Conservation (phyloP, 2,888 invertebrate species). For the Chironomus tentans region DNA sequence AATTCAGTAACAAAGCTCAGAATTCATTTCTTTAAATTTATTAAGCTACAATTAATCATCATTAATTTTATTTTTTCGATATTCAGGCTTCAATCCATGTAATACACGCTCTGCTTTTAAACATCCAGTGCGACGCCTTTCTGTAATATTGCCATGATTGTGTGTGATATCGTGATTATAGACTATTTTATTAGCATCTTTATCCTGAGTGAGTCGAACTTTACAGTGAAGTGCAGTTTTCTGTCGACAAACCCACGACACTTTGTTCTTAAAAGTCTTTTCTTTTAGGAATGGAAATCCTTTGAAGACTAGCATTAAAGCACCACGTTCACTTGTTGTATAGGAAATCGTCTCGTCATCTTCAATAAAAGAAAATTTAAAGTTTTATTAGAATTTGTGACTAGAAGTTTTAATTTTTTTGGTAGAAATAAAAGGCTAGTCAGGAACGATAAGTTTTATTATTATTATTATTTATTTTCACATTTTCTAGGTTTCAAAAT, state of each 20-base stretch:
- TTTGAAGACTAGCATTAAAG: conserved; percentile 1
- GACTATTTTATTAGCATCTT: background rate
- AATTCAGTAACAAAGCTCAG: too few species aligned
- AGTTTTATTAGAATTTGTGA: background rate
- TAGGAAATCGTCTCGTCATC: background rate
- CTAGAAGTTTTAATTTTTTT: background rate
- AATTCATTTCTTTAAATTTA: too few species aligned
- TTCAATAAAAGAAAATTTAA: background rate
- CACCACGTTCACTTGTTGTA: conserved; percentile 1
- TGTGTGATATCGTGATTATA: background rate
- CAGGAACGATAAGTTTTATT: too few species aligned
- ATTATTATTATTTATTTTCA: too few species aligned
- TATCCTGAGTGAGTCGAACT: background rate
- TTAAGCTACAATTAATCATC: too few species aligned
- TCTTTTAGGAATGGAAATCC: conserved; percentile 24
- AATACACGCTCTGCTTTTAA: background rate
- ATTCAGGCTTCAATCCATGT: background rate
- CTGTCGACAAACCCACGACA: conserved; percentile 22
- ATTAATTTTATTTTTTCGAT: background rate
- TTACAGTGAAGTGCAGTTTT: background rate
- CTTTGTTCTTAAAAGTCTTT: conserved; percentile 2
- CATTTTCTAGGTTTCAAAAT: too few species aligned
- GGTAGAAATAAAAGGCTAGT: too few species aligned
- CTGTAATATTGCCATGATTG: background rate
- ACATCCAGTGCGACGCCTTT: background rate